These are phyloP conservation scores for Schizopygopsis malacanthus DNA, from an alignment of 2,797 vertebrate species.

Conservation along the genomic window DNA sequence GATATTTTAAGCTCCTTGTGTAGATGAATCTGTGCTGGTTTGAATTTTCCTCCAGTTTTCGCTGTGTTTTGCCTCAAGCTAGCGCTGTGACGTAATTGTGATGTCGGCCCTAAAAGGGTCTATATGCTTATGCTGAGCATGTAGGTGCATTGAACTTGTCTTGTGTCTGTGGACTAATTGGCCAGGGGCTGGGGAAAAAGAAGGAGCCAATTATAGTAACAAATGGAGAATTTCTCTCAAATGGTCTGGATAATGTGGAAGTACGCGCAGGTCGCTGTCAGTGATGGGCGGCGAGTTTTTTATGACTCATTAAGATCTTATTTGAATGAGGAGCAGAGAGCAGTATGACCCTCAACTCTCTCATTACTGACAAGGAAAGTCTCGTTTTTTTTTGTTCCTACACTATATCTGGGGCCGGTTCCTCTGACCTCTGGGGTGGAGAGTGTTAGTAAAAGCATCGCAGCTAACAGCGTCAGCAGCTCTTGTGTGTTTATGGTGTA, in stretches of 20 bases:
- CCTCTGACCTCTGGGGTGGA: conserved; percentile 14
- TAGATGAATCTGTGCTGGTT: too few relatives aligned
- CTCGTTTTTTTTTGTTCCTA: neutral
- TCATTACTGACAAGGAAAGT: conserved; percentile 35
- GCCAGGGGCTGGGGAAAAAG: conserved; percentile 56
- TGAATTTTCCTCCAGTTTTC: too few relatives aligned
- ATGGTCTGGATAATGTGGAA: conserved; percentile 68
- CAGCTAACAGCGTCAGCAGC: conserved; percentile 18
- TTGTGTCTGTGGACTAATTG: conserved; percentile 26
- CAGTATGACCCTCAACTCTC: conserved; percentile 43
- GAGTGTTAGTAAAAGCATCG: neutral
- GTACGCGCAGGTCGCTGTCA: conserved; percentile 39
- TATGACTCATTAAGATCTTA: conserved; percentile 50
- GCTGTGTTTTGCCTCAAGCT: too few relatives aligned
- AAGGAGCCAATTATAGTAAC: conserved; percentile 70
- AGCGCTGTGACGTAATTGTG: too few relatives aligned
- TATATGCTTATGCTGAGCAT: neutral
- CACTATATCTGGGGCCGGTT: neutral
- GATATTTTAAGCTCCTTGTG: too few relatives aligned
- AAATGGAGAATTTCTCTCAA: conserved; percentile 71
- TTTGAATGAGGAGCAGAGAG: conserved; percentile 42
- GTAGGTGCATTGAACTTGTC: conserved; percentile 8
- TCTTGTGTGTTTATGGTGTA: neutral
- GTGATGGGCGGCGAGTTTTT: conserved; percentile 33
- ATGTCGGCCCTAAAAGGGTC: too few relatives aligned